These are phyloP conservation scores for Psittacula cyanocephala DNA, from an alignment of 2,113 vertebrate species.

Conservation along the genomic window DNA sequence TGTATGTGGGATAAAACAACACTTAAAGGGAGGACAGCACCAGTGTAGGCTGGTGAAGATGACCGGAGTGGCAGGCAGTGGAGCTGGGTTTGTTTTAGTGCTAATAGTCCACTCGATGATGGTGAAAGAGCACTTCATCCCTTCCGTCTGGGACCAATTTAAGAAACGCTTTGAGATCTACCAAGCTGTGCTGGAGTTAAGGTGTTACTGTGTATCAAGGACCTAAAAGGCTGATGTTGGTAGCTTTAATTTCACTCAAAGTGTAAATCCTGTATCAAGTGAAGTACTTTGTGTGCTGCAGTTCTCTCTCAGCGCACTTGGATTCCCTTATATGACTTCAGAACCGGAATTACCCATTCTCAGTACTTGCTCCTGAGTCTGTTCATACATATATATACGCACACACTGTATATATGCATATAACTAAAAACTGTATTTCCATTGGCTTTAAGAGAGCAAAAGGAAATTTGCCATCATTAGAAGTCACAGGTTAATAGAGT, in stretches of 20 bases:
- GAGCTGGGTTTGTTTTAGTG: not conserved
- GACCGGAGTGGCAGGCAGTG: not conserved
- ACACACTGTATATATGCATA: not conserved
- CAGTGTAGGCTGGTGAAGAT: not conserved
- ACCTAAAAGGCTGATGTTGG: not conserved
- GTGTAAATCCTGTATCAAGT: not conserved
- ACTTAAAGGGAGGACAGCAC: no score
- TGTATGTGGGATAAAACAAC: not conserved
- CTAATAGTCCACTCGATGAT: not conserved
- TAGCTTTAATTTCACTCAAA: not conserved
- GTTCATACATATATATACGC: not conserved
- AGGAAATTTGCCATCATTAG: not conserved
- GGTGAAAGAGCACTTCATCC: not conserved
- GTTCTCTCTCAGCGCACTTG: not conserved
- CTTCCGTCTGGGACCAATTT: not conserved
- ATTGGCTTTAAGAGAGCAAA: not conserved
- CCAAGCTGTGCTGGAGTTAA: not conserved
- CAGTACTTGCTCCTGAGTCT: not conserved
- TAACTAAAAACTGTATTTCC: not conserved
- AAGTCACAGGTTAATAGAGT: conserved; percentile 42
- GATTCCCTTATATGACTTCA: not conserved
- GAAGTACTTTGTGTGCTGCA: not conserved
- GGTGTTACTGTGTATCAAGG: not conserved
- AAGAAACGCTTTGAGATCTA: not conserved
- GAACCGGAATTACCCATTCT: not conserved